A percentile compares a stretch with the other conserved stretches of the same genome.
phyloP scores from a whole-genome alignment of 2,113 vertebrate genomes.

The Grantiella picta region DNA sequence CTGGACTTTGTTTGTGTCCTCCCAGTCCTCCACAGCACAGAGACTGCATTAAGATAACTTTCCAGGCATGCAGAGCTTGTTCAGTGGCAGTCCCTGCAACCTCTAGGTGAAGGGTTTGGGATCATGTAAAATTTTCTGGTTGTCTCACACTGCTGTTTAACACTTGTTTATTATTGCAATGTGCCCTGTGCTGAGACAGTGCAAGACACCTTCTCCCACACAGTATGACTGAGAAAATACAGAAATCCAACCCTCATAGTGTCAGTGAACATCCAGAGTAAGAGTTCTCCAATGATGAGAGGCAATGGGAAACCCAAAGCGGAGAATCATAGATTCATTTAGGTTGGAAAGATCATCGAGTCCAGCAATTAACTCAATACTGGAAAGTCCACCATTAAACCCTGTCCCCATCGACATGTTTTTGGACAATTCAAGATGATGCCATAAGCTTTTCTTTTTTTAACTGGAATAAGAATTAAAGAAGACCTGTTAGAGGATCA shows the following conservation, averaged over 20 bases:
- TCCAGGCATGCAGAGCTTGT: background rate
- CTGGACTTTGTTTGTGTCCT: background rate
- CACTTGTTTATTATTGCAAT: background rate
- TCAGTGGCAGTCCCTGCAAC: background rate
- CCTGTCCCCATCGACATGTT: background rate
- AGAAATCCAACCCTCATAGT: accelerated
- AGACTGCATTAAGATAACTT: background rate
- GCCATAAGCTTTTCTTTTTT: background rate
- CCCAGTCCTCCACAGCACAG: background rate
- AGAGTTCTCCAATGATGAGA: background rate
- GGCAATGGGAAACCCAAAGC: background rate
- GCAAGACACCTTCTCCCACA: background rate
- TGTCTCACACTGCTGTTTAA: accelerated
- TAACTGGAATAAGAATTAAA: background rate
- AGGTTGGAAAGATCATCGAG: background rate
- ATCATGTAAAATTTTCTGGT: background rate
- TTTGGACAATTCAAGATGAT: background rate
- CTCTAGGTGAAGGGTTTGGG: background rate
- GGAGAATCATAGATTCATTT: background rate
- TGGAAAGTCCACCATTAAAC: background rate
- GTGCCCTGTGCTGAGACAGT: background rate
- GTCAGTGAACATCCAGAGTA: background rate
- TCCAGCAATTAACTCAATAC: background rate
- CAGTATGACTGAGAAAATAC: background rate
- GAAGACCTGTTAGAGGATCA: background rate